Percentiles rank a stretch among this genome's conserved stretches.
These are phyloP conservation scores for Anorthoa munda DNA, from an alignment of 2,888 invertebrate species.

Conservation along the genomic window DNA sequence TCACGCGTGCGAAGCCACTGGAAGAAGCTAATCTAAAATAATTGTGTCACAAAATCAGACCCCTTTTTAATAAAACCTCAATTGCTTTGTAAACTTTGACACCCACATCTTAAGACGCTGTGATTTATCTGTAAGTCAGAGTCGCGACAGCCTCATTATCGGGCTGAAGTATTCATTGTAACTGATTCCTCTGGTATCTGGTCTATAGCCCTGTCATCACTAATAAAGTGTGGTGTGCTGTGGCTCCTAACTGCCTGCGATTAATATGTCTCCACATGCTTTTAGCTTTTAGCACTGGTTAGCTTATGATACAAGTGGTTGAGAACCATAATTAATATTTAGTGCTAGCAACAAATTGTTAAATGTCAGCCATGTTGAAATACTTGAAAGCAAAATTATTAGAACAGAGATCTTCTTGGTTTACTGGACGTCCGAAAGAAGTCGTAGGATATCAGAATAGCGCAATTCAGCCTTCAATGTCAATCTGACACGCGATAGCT, in stretches of 20 bases:
- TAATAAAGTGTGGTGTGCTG: constrained; percentile 1
- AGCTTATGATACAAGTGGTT: constrained; percentile 17
- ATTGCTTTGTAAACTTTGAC: constrained; percentile 1
- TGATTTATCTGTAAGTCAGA: constrained; percentile 6
- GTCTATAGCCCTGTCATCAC: constrained; percentile 45
- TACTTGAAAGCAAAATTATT: neutral
- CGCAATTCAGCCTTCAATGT: constrained; percentile 41
- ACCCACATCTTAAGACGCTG: neutral
- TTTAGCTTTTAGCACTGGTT: constrained; percentile 31
- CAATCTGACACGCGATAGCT: constrained; percentile 55
- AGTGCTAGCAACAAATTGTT: constrained; percentile 3
- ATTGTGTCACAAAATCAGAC: neutral
- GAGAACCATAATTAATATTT: constrained; percentile 8
- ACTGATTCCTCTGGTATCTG: constrained; percentile 30
- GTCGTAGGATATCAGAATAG: neutral
- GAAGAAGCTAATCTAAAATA: no score
- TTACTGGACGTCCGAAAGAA: neutral
- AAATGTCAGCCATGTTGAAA: neutral
- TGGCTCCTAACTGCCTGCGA: constrained; percentile 26
- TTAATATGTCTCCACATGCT: constrained; percentile 40
- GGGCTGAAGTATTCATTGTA: constrained; percentile 46
- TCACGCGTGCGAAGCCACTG: no score
- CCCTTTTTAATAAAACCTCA: neutral
- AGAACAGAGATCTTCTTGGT: neutral
- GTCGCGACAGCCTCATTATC: constrained; percentile 23